These are phyloP conservation scores for Thunnus maccoyii DNA, from an alignment of 2,113 vertebrate species.

Conservation along the genomic window DNA sequence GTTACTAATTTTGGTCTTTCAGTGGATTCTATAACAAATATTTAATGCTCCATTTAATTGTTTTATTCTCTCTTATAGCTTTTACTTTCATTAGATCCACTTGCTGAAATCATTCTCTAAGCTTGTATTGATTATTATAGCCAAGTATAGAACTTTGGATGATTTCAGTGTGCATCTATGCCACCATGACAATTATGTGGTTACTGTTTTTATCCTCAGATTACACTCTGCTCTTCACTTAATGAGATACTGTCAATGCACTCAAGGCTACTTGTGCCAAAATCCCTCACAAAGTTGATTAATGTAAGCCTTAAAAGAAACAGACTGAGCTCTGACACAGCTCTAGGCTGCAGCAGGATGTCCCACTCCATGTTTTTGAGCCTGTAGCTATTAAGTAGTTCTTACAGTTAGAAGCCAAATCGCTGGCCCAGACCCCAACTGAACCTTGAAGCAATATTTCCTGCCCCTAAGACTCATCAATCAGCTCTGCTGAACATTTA, in stretches of 20 bases:
- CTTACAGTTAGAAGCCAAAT: neutral
- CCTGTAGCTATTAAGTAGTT: neutral
- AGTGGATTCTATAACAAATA: neutral
- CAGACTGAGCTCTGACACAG: too few species aligned
- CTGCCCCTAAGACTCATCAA: slow-evolving; percentile 29
- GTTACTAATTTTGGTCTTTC: neutral
- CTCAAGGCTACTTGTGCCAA: too few species aligned
- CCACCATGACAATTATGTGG: too few species aligned
- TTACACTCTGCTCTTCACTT: too few species aligned
- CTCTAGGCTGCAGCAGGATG: neutral
- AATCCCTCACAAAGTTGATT: too few species aligned
- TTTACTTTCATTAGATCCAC: neutral
- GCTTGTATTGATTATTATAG: too few species aligned
- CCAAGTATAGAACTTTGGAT: too few species aligned
- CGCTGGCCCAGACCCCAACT: neutral
- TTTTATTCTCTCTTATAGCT: neutral
- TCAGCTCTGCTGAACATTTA: slow-evolving; percentile 33
- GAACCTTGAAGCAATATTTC: slow-evolving; percentile 13
- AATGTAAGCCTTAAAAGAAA: too few species aligned
- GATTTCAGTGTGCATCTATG: too few species aligned
- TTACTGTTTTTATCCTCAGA: too few species aligned
- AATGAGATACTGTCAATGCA: too few species aligned
- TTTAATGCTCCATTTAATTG: neutral
- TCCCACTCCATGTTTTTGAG: neutral
- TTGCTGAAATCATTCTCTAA: too few species aligned